These are phyloP conservation scores for Atta texana DNA, from an alignment of 1,140 invertebrate species.

Conservation along the genomic window DNA sequence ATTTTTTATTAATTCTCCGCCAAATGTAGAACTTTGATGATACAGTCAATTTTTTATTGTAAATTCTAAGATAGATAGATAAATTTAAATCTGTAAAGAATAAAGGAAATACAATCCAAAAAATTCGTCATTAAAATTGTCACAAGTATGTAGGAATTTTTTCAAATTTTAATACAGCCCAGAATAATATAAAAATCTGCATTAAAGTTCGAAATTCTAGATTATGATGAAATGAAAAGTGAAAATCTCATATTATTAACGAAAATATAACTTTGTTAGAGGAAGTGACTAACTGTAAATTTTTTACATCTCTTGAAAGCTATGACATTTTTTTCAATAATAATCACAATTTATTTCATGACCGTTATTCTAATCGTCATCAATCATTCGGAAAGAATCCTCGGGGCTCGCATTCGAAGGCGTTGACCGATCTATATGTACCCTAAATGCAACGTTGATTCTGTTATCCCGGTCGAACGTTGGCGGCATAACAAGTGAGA, in stretches of 20 bases:
- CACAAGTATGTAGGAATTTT: no score
- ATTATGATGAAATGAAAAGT: no score
- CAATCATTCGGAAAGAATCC: conserved; percentile 44
- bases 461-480: conserved; percentile 62
- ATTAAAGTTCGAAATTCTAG: no score
- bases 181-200: no score
- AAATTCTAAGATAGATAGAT: no score
- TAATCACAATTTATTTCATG: background rate
- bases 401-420: conserved; percentile 41
- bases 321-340: background rate
- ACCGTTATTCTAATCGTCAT: conserved; percentile 44
- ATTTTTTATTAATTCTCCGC: background rate
- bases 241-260: no score
- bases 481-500: conserved; percentile 63
- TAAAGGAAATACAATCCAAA: no score
- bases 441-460: conserved; percentile 64
- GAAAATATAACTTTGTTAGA: background rate
- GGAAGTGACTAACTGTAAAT: background rate
- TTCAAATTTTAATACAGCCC: no score
- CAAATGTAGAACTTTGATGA: no score
- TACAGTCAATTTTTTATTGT: no score
- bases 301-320: background rate
- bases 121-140: no score
- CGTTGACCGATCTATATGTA: conserved; percentile 64
- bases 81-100: no score